phyloP scores from a whole-genome alignment of 2,113 vertebrate genomes.

The Osmerus eperlanus region DNA sequence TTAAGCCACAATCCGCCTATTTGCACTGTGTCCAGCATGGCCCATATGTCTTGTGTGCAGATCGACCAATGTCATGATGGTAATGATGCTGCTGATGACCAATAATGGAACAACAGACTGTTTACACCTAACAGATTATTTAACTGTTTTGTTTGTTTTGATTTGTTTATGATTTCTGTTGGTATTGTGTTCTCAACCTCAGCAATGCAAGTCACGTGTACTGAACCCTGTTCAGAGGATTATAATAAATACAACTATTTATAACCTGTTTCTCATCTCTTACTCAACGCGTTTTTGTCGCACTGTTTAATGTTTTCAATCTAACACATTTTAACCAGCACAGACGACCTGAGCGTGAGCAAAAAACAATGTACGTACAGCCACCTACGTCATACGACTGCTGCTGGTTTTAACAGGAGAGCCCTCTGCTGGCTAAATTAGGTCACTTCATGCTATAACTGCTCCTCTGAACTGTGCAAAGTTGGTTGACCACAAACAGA shows the following conservation, averaged over 20 bases:
- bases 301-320: background rate
- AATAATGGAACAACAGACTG: slow-evolving; percentile 19
- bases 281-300: slow-evolving; percentile 21
- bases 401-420: background rate
- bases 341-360: background rate
- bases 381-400: background rate
- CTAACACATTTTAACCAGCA: no score
- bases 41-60: slow-evolving; percentile 35
- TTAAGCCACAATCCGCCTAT: background rate
- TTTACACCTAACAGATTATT: slow-evolving; percentile 22
- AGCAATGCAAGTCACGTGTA: slow-evolving; percentile 72
- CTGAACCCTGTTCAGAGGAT: slow-evolving; percentile 70
- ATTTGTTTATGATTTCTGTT: slow-evolving; percentile 39
- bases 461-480: background rate
- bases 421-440: background rate
- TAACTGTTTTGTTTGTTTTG: slow-evolving; percentile 26
- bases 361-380: background rate
- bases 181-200: slow-evolving; percentile 40
- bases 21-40: slow-evolving; percentile 28
- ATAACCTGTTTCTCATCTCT: slow-evolving; percentile 56
- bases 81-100: slow-evolving; percentile 5
- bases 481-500: background rate
- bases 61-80: slow-evolving; percentile 17
- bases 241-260: slow-evolving; percentile 76
- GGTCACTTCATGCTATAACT: background rate